Evolutionary conservation across 2,888 invertebrate genomes (phyloP), one percentile per base, ranked within the genome.

Genomic region (Lypha dubia): DNA sequence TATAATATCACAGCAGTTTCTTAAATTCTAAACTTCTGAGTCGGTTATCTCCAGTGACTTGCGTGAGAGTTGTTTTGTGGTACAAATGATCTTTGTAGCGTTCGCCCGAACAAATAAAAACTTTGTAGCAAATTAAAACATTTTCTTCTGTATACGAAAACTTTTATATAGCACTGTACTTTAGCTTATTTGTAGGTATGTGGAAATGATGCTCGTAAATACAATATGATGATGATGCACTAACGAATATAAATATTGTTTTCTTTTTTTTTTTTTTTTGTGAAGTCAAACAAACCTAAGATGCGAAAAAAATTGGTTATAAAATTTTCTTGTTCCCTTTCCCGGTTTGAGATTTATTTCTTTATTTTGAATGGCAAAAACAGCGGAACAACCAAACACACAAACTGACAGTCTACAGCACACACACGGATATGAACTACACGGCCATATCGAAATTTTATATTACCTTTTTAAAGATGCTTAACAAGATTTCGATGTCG

Each of bases 401-500:
- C 49, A 51, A 53, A 53, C 51, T 28, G 51, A 38, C 51, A 46
- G 38, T 32, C 71, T n/a, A n/a, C n/a, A n/a, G 60, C 22, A 44
- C 28, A 46, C 22, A 32, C 32, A 38, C n/a, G 56, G 73, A 58
- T 79, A 32, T 65, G 20, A 63, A 79, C 65, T 49, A 41, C 35
- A 58, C 38, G 65, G 49, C 38, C 73, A 73, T 58, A 79, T 67
- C 79, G 70, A 73, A 83, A 77, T 75, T 62, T 83, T 75, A 60
- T 84, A 79, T 84, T 74, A 73, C 81, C 73, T 77, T 81, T 58
- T 79, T 70, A 58, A 81, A 84, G 84, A 84, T 84, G 81, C 84
- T 84, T 84, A 84, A 84, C 84, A 84, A 84, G 81, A 79, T 84
- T 84, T 84, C 74, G 84, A 81, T 84, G 81, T 84, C 84, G 81